These are phyloP conservation scores for Paracanthobrama guichenoti DNA, from an alignment of 2,113 vertebrate species.

Conservation along the genomic window DNA sequence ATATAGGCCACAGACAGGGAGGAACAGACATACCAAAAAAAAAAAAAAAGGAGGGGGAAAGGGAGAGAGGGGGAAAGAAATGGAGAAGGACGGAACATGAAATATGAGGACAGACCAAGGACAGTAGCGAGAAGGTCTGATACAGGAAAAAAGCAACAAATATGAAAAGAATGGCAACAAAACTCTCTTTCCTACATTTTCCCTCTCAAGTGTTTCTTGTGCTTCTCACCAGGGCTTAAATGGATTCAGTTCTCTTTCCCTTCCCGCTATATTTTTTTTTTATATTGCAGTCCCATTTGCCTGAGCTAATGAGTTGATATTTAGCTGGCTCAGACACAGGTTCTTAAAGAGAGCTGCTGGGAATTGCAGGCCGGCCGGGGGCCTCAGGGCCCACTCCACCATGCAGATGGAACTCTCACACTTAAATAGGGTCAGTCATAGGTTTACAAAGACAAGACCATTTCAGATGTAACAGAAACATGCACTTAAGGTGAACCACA, in stretches of 20 bases:
- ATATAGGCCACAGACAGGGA: constrained; percentile 8
- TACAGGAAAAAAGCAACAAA: not conserved
- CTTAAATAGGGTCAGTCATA: constrained; percentile 21
- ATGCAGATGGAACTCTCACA: constrained; percentile 48
- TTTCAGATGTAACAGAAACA: not conserved
- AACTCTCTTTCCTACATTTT: not conserved
- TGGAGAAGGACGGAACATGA: not conserved
- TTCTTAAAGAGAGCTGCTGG: constrained; percentile 36
- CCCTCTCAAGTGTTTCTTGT: not conserved
- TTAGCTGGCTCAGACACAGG: constrained; percentile 42
- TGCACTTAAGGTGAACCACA: not conserved
- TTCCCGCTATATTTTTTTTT: constrained; percentile 3
- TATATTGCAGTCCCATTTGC: constrained; percentile 46
- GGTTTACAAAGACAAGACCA: constrained; percentile 24
- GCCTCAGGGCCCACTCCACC: constrained; percentile 40
- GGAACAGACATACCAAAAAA: constrained; percentile 12
- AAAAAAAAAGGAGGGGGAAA: not conserved
- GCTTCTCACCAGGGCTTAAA: not conserved
- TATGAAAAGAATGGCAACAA: not conserved
- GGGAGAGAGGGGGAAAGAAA: not conserved
- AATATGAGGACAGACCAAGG: constrained; percentile 24
- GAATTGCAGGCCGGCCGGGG: constrained; percentile 21
- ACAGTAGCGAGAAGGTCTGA: not conserved
- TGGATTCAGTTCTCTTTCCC: constrained; percentile 17
- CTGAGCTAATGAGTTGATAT: constrained; percentile 52